phyloP scores from a whole-genome alignment of 1,140 invertebrate genomes.

The Cataglyphis hispanica region DNA sequence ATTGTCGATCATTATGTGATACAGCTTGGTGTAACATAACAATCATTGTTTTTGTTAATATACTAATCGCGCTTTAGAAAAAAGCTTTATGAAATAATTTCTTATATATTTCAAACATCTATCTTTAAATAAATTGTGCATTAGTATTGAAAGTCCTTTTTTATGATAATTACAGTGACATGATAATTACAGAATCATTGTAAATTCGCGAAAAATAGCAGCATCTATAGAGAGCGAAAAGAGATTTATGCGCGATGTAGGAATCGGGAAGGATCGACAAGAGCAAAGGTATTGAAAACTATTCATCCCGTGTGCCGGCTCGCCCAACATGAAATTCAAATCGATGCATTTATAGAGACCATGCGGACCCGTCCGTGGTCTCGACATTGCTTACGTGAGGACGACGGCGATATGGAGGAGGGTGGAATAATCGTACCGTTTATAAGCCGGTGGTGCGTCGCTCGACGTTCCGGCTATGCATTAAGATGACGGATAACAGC shows the following conservation, averaged over 20 bases:
- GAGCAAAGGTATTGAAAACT: constrained; percentile 72
- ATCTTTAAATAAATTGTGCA: neutral
- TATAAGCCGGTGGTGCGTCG: constrained; percentile 81
- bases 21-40: neutral
- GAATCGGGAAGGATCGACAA: constrained; percentile 26
- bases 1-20: constrained; percentile 26
- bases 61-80: neutral
- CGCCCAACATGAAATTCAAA: constrained; percentile 81
- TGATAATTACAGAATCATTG: constrained; percentile 3
- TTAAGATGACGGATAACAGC: constrained; percentile 83
- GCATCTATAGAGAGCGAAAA: constrained; percentile 22
- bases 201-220: constrained; percentile 26
- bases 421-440: constrained; percentile 83
- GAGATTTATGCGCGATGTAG: constrained; percentile 17
- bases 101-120: neutral
- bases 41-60: neutral
- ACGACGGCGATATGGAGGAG: constrained; percentile 27
- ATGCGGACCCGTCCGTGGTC: constrained; percentile 42
- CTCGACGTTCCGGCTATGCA: constrained; percentile 77
- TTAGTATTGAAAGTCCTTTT: neutral
- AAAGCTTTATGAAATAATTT: neutral
- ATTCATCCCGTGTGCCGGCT: constrained; percentile 73
- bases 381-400: constrained; percentile 47
- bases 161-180: neutral
- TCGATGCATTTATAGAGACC: constrained; percentile 72